A percentile compares a stretch with the other conserved stretches of the same genome.
Conservation (phyloP, 2,113 vertebrate genomes). For the Oxygymnocypris stewartii region DNA sequence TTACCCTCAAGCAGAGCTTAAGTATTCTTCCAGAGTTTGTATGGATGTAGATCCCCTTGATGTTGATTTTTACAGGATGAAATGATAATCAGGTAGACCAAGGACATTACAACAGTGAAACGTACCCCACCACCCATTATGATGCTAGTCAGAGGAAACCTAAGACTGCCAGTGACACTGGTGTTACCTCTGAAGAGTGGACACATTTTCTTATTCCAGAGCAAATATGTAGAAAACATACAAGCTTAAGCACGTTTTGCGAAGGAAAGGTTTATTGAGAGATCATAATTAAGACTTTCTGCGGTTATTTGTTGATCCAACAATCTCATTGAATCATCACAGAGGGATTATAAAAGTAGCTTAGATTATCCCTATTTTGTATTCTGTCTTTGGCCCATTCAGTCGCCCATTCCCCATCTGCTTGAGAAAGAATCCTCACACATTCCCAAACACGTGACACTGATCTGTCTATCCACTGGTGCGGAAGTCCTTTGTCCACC, state of each 20-base stretch:
- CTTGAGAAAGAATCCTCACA: slow-evolving; percentile 23
- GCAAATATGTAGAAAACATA: slow-evolving; percentile 52
- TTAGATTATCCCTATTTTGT: slow-evolving; percentile 25
- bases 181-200: slow-evolving; percentile 45
- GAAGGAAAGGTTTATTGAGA: not conserved
- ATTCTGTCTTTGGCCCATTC: slow-evolving; percentile 14
- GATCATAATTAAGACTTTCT: slow-evolving; percentile 40
- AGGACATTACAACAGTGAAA: slow-evolving; percentile 11
- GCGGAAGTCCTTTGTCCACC: slow-evolving; percentile 6
- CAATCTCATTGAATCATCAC: slow-evolving; percentile 16
- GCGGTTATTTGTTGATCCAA: slow-evolving; percentile 23
- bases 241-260: not conserved
- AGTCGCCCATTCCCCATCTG: slow-evolving; percentile 33
- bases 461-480: slow-evolving; percentile 26
- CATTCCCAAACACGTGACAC: slow-evolving; percentile 41
- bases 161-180: too few relatives aligned
- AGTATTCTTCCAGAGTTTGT: not conserved
- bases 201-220: slow-evolving; percentile 56
- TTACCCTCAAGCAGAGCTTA: slow-evolving; percentile 5
- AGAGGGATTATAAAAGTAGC: slow-evolving; percentile 18
- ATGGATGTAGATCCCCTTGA: not conserved
- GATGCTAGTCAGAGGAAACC: not conserved
- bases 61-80: slow-evolving; percentile 19
- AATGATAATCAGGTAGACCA: not conserved
- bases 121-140: not conserved